phyloP scores from a whole-genome alignment of 2,888 invertebrate genomes.

The Anthoptus insignis region DNA sequence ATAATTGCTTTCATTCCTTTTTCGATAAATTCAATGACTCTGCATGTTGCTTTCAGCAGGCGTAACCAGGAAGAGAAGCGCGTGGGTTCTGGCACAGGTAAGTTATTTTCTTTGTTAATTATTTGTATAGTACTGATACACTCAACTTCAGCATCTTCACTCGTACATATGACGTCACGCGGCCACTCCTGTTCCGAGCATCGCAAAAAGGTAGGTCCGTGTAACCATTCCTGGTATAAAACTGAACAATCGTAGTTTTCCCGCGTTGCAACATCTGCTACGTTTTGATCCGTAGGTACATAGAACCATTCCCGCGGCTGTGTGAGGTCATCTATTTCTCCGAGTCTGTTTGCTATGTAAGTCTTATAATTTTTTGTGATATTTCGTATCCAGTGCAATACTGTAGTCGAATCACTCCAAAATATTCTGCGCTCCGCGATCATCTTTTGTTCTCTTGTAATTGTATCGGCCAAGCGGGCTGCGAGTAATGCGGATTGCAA shows the following conservation, averaged over 20 bases:
- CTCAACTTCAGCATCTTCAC: not conserved
- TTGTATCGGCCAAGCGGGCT: slow-evolving; percentile 8
- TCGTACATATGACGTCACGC: not conserved
- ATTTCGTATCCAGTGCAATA: slow-evolving; percentile 19
- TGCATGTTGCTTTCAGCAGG: not conserved
- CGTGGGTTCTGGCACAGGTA: slow-evolving; percentile 9
- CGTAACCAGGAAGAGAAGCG: slow-evolving; percentile 16
- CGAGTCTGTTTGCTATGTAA: slow-evolving; percentile 6
- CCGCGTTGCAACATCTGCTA: slow-evolving; percentile 6
- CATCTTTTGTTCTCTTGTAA: slow-evolving; percentile 11
- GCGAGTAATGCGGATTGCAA: slow-evolving; percentile 15
- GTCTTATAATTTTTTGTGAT: slow-evolving; percentile 7
- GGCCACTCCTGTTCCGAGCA: not conserved
- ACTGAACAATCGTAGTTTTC: not conserved
- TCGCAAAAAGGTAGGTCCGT: slow-evolving; percentile 4
- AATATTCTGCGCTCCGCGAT: not conserved
- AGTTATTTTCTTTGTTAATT: not conserved
- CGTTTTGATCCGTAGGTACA: slow-evolving; percentile 8
- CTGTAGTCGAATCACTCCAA: slow-evolving; percentile 18
- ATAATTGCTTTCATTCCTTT: not conserved
- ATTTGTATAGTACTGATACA: slow-evolving; percentile 7
- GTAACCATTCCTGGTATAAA: not conserved
- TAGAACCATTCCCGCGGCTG: slow-evolving; percentile 5
- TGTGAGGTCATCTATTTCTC: slow-evolving; percentile 20
- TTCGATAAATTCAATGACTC: not conserved